These are phyloP conservation scores for Malacosoma neustria DNA, from an alignment of 2,888 invertebrate species.

Conservation along the genomic window DNA sequence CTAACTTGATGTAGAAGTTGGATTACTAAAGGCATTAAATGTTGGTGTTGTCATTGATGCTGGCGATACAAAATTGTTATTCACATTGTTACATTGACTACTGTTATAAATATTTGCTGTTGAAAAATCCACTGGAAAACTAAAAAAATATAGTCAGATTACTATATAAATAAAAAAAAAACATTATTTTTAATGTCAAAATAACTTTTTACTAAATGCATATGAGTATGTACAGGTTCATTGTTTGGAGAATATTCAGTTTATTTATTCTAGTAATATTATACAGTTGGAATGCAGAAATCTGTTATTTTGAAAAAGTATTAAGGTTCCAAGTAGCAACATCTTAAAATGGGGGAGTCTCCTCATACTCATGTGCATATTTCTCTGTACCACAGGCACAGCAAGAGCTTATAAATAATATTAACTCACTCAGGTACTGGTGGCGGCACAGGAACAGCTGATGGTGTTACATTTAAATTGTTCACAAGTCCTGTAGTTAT, in stretches of 20 bases:
- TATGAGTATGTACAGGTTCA: too few species aligned
- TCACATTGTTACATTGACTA: slow-evolving; percentile 55
- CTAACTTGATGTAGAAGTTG: slow-evolving; percentile 45
- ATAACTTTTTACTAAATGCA: background rate
- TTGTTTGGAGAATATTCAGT: too few species aligned
- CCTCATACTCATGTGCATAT: too few species aligned
- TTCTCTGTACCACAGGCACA: too few species aligned
- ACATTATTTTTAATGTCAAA: slow-evolving; percentile 6
- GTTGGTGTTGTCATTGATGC: slow-evolving; percentile 57
- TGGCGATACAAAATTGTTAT: slow-evolving; percentile 42
- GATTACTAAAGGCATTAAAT: slow-evolving; percentile 43
- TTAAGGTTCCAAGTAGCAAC: too few species aligned
- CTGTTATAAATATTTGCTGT: slow-evolving; percentile 82
- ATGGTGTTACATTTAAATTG: slow-evolving; percentile 23
- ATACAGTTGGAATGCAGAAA: too few species aligned
- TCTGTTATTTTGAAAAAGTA: too few species aligned
- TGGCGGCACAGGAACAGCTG: slow-evolving; percentile 14
- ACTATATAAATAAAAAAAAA: too few species aligned
- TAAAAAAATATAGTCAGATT: slow-evolving; percentile 44
- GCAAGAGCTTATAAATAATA: too few species aligned
- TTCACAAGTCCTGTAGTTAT: too few species aligned
- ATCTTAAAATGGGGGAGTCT: too few species aligned
- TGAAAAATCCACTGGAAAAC: slow-evolving; percentile 83
- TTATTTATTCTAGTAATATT: too few species aligned
- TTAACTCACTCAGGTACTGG: slow-evolving; percentile 64